Base-by-base conservation (phyloP, 2,113 vertebrate species). In the Peromyscus leucopus region DNA sequence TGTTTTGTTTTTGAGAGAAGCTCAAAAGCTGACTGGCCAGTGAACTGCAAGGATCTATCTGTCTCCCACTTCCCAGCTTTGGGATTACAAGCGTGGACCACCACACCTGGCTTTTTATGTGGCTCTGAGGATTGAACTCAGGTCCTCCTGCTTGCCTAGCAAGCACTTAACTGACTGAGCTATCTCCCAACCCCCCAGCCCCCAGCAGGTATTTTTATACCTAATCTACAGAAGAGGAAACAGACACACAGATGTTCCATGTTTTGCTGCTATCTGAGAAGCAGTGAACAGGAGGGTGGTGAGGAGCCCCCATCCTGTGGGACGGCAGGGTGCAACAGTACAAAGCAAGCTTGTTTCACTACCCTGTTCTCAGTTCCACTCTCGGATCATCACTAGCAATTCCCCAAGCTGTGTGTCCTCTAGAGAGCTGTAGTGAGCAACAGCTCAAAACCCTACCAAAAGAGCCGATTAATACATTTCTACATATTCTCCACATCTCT, bases 171-270 rank as follows among this genome's bases (percentile, higher is more conserved):
- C 31, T 24, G 31, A 69, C 84, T 86, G 63, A 55, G 67, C 33
- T 24, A 16, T 26, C 31, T 55, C 67, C 85, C 33, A 55, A 48
- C 33, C 10, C 46, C n/a, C 6, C 4, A 24, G 19, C 61, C 86
- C n/a, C 7, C 33, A 72, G 65, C 90, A 84, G 63, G 89, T 80
- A 59, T 92, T 96, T 94, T 91, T 83, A 89, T 86, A 95, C 57
- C 86, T 87, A 8, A 8, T 76, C 79, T 63, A n/a, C 67, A 59
- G 55, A 91, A 93, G 86, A 96, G 97, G 94, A 94, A 94, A 80
- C 75, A 96, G 90, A 89, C 13, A 6, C 90, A 89, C 89, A 84
- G 87, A 59, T 93, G 93, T 74, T 84, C 26, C 59, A 61, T 75
- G 83, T 51, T 96, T 90, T 85, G 94, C 55, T 46, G 13, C 2